Conservation (phyloP, 1,140 invertebrate species). For the Papilio dardanus region DNA sequence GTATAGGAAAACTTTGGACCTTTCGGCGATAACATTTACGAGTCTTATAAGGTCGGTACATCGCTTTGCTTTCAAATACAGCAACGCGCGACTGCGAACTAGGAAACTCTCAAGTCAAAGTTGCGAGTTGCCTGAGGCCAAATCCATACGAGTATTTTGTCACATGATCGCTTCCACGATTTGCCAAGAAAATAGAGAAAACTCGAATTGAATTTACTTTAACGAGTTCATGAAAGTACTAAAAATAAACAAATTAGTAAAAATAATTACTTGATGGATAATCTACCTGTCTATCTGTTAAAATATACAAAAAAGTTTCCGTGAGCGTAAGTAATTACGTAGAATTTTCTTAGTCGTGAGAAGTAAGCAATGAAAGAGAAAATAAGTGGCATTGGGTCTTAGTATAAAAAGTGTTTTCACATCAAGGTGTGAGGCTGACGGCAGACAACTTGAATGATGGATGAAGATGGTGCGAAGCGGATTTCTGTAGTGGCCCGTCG, state of each 20-base stretch:
- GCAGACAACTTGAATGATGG: constrained; percentile 61
- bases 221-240: constrained; percentile 35
- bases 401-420: constrained; percentile 43
- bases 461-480: constrained; percentile 52
- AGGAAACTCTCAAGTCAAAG: constrained; percentile 72
- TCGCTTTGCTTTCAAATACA: constrained; percentile 78
- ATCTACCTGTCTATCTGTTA: not conserved
- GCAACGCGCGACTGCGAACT: constrained; percentile 51
- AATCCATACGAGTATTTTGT: constrained; percentile 78
- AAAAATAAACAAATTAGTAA: constrained; percentile 62
- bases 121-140: constrained; percentile 76
- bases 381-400: constrained; percentile 42
- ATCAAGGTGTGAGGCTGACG: constrained; percentile 43
- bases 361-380: constrained; percentile 36
- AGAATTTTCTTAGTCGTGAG: constrained; percentile 1
- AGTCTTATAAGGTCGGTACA: constrained; percentile 68
- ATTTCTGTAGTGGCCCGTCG: constrained; percentile 45
- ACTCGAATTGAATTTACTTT: constrained; percentile 72
- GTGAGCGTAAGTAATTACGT: not conserved
- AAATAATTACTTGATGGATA: not conserved
- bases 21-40: constrained; percentile 59
- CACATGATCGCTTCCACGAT: constrained; percentile 80
- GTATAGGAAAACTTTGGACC: constrained; percentile 41
- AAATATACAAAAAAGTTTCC: not conserved
- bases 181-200: constrained; percentile 78